Percentiles rank a stretch among this genome's conserved stretches.
Conservation (phyloP, 23 tunicate species). For the Trididemnum nubilum region DNA sequence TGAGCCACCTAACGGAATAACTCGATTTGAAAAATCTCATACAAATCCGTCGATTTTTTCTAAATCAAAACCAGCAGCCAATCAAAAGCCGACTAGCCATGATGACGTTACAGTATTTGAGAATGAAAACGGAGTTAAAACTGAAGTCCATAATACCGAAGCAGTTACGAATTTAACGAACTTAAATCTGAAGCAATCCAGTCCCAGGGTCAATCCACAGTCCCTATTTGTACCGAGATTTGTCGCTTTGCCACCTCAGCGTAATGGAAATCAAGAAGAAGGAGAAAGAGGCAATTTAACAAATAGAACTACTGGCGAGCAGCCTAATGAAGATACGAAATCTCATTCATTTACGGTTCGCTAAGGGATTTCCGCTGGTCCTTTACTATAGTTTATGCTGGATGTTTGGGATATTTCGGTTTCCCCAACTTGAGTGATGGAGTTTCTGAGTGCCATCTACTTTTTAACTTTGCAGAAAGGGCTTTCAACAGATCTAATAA, state of each 20-base stretch:
- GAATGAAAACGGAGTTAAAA: background rate
- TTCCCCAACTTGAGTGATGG: too few species aligned
- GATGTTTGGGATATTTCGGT: too few species aligned
- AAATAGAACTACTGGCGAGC: background rate
- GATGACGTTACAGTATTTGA: background rate
- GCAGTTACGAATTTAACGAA: background rate
- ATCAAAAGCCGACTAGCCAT: background rate
- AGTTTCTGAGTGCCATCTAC: too few species aligned
- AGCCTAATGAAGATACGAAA: background rate
- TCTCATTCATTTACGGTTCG: slow-evolving; percentile 36
- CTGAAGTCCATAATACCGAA: background rate
- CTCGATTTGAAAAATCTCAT: slow-evolving; percentile 10
- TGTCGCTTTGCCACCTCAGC: slow-evolving; percentile 40
- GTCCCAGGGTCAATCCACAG: background rate
- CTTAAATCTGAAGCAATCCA: background rate
- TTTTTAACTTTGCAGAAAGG: too few species aligned
- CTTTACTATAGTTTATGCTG: too few species aligned
- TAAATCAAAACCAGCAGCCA: background rate
- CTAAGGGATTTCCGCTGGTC: too few species aligned
- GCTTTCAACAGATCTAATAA: too few species aligned
- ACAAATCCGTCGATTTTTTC: background rate
- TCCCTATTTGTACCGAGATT: slow-evolving; percentile 43
- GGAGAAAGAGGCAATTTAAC: slow-evolving; percentile 24
- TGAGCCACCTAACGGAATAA: background rate
- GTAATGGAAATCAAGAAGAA: background rate